A percentile compares a stretch with the other conserved stretches of the same genome.
Evolutionary conservation across 2,888 invertebrate species (phyloP).

Genomic region (Drosophila diplacantha): DNA sequence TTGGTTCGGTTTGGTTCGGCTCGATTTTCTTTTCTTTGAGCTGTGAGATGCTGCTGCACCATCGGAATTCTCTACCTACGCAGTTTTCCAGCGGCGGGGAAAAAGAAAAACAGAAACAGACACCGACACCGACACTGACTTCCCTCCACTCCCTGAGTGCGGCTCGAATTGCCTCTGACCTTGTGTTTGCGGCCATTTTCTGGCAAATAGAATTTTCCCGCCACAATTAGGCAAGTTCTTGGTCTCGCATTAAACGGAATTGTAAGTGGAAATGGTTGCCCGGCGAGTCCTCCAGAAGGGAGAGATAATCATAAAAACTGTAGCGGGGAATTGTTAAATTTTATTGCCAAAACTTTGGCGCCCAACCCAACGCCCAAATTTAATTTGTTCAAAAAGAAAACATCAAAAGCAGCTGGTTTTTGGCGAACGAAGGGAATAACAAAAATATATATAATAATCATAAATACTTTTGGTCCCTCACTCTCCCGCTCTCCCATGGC

Average conservation of each 20-base stretch:
- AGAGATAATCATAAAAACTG: constrained; percentile 68
- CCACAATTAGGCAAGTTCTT: constrained; percentile 69
- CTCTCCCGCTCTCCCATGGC: constrained; percentile 20
- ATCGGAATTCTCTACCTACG: constrained; percentile 44
- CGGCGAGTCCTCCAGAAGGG: constrained; percentile 29
- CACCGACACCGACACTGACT: constrained; percentile 4
- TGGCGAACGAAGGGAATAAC: constrained; percentile 16
- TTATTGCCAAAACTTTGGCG: constrained; percentile 57
- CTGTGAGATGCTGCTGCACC: constrained; percentile 32
- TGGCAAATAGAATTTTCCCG: constrained; percentile 62
- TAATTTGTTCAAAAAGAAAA: constrained; percentile 55
- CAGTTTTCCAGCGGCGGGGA: constrained; percentile 17
- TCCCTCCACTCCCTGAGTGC: constrained; percentile 41
- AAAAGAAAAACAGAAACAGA: constrained; percentile 18
- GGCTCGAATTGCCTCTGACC: constrained; percentile 71
- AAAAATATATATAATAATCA: constrained; percentile 49
- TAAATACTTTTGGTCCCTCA: constrained; percentile 48
- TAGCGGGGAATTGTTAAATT: constrained; percentile 62
- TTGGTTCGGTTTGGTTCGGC: constrained; percentile 26
- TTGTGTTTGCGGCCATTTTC: constrained; percentile 45
- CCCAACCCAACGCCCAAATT: constrained; percentile 26
- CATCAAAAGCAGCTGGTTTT: constrained; percentile 71
- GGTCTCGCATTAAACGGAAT: constrained; percentile 55
- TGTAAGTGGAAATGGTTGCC: constrained; percentile 41
- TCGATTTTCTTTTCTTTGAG: constrained; percentile 43